These are phyloP conservation scores for Muntiacus reevesi DNA, from an alignment of 2,113 vertebrate species.

Conservation along the genomic window DNA sequence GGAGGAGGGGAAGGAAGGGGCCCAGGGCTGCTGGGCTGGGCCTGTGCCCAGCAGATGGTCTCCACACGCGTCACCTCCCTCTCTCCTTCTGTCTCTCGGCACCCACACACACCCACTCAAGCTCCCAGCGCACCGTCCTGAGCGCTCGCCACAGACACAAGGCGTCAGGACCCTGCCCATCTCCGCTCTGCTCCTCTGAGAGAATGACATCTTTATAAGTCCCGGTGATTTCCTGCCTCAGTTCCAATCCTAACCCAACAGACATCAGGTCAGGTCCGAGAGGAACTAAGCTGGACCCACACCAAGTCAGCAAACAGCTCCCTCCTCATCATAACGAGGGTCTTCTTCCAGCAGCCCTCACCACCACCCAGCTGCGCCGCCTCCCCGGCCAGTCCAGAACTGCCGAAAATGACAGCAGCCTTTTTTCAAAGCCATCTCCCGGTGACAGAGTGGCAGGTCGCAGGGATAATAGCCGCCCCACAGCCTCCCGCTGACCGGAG, in stretches of 20 bases:
- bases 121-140: neutral
- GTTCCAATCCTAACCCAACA: neutral
- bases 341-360: neutral
- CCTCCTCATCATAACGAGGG: neutral
- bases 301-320: constrained; percentile 18
- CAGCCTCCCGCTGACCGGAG: neutral
- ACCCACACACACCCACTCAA: neutral
- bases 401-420: neutral
- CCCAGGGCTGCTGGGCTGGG: constrained; percentile 16
- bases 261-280: neutral
- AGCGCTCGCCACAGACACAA: neutral
- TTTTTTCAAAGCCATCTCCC: constrained; percentile 4
- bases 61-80: neutral
- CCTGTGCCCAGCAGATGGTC: constrained; percentile 63
- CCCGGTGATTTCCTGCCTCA: neutral
- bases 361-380: neutral
- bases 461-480: neutral
- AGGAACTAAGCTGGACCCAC: neutral
- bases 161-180: neutral
- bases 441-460: neutral
- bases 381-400: neutral
- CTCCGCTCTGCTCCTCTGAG: neutral
- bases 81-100: constrained; percentile 40
- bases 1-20: neutral
- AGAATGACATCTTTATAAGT: neutral